Evolutionary conservation across 1,140 invertebrate genomes (phyloP), one percentile per base, ranked within the genome.

Genomic region (Saccostrea echinata): DNA sequence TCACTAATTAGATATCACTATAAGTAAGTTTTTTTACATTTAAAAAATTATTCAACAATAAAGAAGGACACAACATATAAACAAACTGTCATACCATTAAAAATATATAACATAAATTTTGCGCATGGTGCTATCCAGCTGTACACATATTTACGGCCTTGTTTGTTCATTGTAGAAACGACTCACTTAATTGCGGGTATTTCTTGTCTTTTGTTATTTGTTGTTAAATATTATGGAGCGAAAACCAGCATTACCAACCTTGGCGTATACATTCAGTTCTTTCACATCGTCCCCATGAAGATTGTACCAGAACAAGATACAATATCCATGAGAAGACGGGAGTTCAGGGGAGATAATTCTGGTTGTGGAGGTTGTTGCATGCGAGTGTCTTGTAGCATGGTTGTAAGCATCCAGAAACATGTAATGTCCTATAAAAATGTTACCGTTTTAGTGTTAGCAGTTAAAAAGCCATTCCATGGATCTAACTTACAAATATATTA

Each of bases 241-340:
- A 85, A 51, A 57, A 43, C 16, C 84, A 27, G 24, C 64, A 52
- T 30, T 6, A 18, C 81, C 0, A 86, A 91, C 90, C 89, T 90
- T 90, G 12, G 87, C 89, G 68, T 91, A 90, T 11, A 91, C 86
- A 52, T 91, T 86, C 27, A 91, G 80, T 3, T 80, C 64, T 33
- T 84, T 81, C 1, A 90, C 84, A 61, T 90, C 89, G 27, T 0
- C 24, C 16, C 90, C 90, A 57, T 88, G 86, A 86, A 91, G 85
- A 55, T 91, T 91, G 68, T 91, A 91, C 90, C 89, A 91, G 81
- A 91, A 91, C 18, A 88, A 68, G n/a, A 91, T 55, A 82, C 90
- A 91, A 55, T 89, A 90, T 6, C 85, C 89, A 21, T 21, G 13
- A 1, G 89, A 86, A 3, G 86, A 81, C 1, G 87, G 27, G 52